These are phyloP conservation scores for Drosophila rellima DNA, from an alignment of 2,888 invertebrate species.

Conservation along the genomic window DNA sequence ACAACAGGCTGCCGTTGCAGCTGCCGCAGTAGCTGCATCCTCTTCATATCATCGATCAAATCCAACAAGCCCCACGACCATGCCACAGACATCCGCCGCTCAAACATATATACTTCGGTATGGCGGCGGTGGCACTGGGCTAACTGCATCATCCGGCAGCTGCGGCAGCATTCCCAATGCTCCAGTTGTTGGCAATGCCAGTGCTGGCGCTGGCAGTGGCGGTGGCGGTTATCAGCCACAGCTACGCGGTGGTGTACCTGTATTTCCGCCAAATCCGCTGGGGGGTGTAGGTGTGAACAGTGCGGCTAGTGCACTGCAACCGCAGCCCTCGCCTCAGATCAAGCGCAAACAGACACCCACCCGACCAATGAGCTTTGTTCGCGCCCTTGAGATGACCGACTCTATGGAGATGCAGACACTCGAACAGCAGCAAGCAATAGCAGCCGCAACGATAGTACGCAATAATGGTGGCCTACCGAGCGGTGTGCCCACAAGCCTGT, in stretches of 20 bases:
- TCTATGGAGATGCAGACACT: constrained; percentile 91
- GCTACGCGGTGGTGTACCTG: constrained; percentile 89
- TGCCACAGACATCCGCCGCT: constrained; percentile 82
- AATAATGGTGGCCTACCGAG: constrained; percentile 74
- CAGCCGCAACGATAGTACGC: constrained; percentile 65
- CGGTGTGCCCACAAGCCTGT: constrained; percentile 46
- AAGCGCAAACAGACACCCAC: constrained; percentile 87
- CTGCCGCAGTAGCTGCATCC: constrained; percentile 72
- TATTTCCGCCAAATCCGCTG: constrained; percentile 88
- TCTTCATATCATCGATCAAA: constrained; percentile 89
- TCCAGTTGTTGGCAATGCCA: constrained; percentile 45
- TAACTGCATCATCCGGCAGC: constrained; percentile 48
- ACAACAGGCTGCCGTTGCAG: constrained; percentile 73
- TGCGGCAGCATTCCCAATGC: constrained; percentile 70
- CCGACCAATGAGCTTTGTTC: constrained; percentile 94
- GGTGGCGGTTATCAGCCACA: constrained; percentile 88
- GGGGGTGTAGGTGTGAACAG: constrained; percentile 48
- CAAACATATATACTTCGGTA: constrained; percentile 84
- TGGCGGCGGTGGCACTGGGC: constrained; percentile 55
- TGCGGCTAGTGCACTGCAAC: constrained; percentile 64
- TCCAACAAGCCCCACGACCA: constrained; percentile 90
- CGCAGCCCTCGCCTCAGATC: constrained; percentile 87
- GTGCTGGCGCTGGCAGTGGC: constrained; percentile 70
- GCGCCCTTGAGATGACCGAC: constrained; percentile 95
- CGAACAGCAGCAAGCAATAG: constrained; percentile 83